phyloP scores from a whole-genome alignment of 2,888 invertebrate genomes.

The Caradrina kadenii region DNA sequence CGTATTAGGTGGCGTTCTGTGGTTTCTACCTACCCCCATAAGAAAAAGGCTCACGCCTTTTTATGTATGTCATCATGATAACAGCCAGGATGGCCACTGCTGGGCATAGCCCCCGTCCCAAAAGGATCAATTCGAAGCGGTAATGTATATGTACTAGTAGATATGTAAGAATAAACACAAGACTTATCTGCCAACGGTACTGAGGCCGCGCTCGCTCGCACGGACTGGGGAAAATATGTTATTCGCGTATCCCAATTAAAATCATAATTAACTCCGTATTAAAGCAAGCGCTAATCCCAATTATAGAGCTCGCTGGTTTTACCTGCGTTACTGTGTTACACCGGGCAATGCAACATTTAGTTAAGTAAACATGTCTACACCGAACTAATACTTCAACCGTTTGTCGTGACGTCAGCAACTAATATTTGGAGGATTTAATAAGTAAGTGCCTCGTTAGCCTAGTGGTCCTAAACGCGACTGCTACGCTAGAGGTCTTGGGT shows the following conservation, averaged over 20 bases:
- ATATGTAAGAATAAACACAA: no score
- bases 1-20: no score
- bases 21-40: no score
- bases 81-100: no score
- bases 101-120: no score
- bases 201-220: slow-evolving; percentile 58
- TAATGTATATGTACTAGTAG: no score
- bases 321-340: slow-evolving; percentile 24
- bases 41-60: no score
- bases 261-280: slow-evolving; percentile 86
- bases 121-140: no score
- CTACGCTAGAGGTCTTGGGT: no score
- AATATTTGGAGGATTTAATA: neutral
- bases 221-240: slow-evolving; percentile 79
- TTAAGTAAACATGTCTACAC: neutral
- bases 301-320: slow-evolving; percentile 76
- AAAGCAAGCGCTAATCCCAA: slow-evolving; percentile 84
- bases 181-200: slow-evolving; percentile 65
- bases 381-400: neutral
- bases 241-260: slow-evolving; percentile 85
- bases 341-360: slow-evolving; percentile 19
- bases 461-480: no score
- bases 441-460: no score
- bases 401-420: neutral
- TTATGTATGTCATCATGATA: no score